Conservation (phyloP, 37 sponge, comb jelly and placozoan genomes). For the Ianthella basta region DNA sequence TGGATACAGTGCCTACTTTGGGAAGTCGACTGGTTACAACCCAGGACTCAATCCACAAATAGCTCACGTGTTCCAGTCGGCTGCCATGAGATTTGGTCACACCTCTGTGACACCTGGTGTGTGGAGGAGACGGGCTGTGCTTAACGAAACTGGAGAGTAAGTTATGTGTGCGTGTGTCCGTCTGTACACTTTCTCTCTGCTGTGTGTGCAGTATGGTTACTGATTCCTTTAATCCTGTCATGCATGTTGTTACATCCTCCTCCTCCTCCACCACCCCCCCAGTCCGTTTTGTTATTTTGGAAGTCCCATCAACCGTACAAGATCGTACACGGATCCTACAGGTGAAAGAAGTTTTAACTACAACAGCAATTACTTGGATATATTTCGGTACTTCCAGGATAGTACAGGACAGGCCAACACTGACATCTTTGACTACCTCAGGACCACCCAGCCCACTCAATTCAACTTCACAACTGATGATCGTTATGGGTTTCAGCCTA, state of each 20-base stretch:
- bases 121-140: conserved; percentile 57
- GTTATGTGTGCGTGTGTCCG: not conserved
- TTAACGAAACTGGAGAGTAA: not conserved
- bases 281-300: too few relatives aligned
- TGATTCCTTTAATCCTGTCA: too few relatives aligned
- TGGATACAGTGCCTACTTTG: conserved; percentile 71
- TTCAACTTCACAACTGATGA: too few relatives aligned
- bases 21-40: conserved; percentile 69
- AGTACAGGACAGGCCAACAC: not conserved
- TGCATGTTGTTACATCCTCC: not conserved
- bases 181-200: not conserved
- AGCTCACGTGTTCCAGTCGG: conserved; percentile 92
- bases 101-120: conserved; percentile 93
- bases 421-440: not conserved
- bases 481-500: too few relatives aligned
- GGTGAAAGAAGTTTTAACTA: not conserved
- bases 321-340: too few relatives aligned
- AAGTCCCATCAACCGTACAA: too few relatives aligned
- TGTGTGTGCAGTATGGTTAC: not conserved
- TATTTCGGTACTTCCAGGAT: not conserved
- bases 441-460: not conserved
- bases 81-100: conserved; percentile 97
- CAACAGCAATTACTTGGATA: not conserved
- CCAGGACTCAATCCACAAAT: conserved; percentile 84
- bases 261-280: too few relatives aligned